phyloP scores from a whole-genome alignment of 2,888 invertebrate species.

The Gibbula magus region DNA sequence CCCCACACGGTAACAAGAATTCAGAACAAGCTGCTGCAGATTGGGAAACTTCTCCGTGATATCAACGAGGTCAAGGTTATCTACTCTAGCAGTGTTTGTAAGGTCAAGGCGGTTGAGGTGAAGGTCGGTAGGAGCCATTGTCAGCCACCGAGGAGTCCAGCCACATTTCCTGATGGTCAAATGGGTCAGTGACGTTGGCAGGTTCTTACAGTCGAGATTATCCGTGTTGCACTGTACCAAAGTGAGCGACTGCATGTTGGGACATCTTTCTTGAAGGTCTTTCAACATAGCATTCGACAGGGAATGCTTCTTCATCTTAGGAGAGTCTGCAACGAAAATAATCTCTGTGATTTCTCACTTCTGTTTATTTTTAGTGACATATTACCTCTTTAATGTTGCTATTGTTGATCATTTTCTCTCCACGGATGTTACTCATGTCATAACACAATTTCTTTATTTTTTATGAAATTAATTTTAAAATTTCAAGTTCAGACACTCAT shows the following conservation, averaged over 20 bases:
- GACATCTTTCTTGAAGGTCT: conserved; percentile 63
- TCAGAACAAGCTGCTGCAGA: conserved; percentile 50
- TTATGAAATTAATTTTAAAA: too few species aligned
- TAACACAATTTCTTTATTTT: too few species aligned
- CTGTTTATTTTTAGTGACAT: background rate
- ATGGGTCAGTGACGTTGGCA: conserved; percentile 50
- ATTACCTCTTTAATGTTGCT: background rate
- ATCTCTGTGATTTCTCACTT: background rate
- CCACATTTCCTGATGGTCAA: conserved; percentile 48
- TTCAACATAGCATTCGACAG: conserved; percentile 64
- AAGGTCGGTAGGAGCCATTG: conserved; percentile 19
- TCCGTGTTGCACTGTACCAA: conserved; percentile 51
- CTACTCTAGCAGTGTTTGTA: conserved; percentile 47
- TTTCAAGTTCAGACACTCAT: too few species aligned
- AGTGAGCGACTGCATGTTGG: conserved; percentile 56
- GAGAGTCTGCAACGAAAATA: conserved; percentile 40
- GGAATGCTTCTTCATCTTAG: conserved; percentile 53
- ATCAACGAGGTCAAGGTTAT: conserved; percentile 52
- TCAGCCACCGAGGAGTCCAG: conserved; percentile 61
- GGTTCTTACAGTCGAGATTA: conserved; percentile 44
- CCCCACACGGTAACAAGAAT: conserved; percentile 55
- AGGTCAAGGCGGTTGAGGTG: conserved; percentile 52
- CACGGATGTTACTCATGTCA: too few species aligned
- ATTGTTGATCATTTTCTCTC: too few species aligned
- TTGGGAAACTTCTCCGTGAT: conserved; percentile 40